Evolutionary conservation across 1,140 invertebrate genomes (phyloP).

Genomic region (Palaemon carinicauda): DNA sequence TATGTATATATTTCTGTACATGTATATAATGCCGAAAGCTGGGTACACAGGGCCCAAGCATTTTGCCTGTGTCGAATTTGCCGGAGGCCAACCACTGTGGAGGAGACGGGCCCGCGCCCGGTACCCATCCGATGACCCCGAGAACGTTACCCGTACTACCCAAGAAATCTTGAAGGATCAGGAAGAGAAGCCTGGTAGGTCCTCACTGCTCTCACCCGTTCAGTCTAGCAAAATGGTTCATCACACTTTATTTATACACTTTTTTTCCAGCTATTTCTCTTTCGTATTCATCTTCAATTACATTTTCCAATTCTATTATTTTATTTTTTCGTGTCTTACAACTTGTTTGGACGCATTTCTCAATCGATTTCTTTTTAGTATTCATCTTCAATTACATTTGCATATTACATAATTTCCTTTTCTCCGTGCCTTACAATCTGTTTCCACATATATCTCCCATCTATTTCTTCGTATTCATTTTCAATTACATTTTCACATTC

Average conservation of each 20-base stretch:
- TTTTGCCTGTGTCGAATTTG: constrained; percentile 55
- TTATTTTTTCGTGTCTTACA: no score
- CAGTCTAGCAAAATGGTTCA: not conserved
- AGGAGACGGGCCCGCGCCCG: constrained; percentile 46
- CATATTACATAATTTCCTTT: no score
- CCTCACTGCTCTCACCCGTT: not conserved
- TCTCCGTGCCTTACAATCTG: not conserved
- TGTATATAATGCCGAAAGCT: constrained; percentile 13
- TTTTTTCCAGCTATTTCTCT: not conserved
- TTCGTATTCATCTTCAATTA: no score
- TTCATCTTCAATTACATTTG: no score
- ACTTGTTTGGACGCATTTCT: no score
- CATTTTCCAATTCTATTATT: not conserved
- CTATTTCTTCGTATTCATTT: not conserved
- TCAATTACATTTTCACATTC: not conserved
- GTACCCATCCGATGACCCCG: constrained; percentile 50
- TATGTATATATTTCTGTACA: not conserved
- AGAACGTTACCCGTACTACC: constrained; percentile 20
- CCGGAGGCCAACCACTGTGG: constrained; percentile 53
- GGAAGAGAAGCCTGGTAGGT: constrained; percentile 54
- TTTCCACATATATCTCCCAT: not conserved
- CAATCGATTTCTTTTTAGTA: not conserved
- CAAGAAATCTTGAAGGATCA: constrained; percentile 18
- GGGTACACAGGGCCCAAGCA: constrained; percentile 52
- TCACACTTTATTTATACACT: not conserved